Evolutionary conservation across 2,113 vertebrate genomes (phyloP), one percentile per base, ranked within the genome.

Genomic region (Varanus salvator): DNA sequence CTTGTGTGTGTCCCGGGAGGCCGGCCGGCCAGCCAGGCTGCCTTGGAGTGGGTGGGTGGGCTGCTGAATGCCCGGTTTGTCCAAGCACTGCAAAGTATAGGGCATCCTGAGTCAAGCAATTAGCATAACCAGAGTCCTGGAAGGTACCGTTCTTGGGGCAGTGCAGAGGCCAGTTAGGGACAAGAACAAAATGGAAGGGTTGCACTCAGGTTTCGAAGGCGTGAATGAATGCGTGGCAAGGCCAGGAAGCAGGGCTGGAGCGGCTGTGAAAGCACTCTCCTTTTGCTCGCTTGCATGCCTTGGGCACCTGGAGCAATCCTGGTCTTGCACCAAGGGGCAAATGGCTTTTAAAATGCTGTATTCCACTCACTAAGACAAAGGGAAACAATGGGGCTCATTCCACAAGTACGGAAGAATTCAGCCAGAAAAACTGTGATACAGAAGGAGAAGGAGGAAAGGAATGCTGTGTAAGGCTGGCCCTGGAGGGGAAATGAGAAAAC

Each of bases 101-200:
- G 8, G 52, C 54, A 19, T 29, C 75, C 27, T 44, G 68, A 85
- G 74, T 34, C 50, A 31, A 78, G 60, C 60, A 54, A 77, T 89
- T 71, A 78, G 72, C 31, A 68, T 78, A 85, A 85, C 74, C 75
- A 78, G 82, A 52, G 8, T 38, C 60, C 71, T 85, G 64, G 82
- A 29, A 69, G 60, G 72, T 34, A 84, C 57, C 50, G 23, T 29
- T 38, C n/a, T 14, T 29, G 25, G 60, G 54, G 27, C 83, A 57
- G 6, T 54, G 50, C n/a, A 83, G 44, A 84, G 83, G 75, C 75
- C 50, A 90, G n/a, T 85, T 80, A 14, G 50, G 75, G 75, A 90
- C 88, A 90, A 69, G 83, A 21, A 38, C 48, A 90, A 90, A 85
- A 90, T 90, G 75, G 83, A 76, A 90, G 17, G 50, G 48, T 21